Evolutionary conservation across 2,888 invertebrate species (phyloP).

Genomic region (Aromia moschata): DNA sequence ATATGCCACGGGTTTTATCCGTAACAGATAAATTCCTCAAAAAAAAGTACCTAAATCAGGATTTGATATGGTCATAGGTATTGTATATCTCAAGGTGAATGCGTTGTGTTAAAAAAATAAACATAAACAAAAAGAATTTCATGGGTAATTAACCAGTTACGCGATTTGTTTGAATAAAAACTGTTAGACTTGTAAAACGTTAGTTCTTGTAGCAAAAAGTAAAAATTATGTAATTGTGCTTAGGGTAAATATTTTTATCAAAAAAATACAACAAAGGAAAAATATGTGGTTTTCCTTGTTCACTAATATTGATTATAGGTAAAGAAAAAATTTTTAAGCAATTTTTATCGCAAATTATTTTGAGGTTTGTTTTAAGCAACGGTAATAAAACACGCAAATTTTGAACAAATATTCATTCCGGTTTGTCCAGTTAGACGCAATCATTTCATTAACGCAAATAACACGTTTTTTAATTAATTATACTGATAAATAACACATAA

Average conservation of each 20-base stretch:
- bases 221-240: too few relatives aligned
- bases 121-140: background rate
- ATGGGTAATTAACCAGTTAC: background rate
- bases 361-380: background rate
- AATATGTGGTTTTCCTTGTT: too few relatives aligned
- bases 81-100: background rate
- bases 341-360: background rate
- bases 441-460: background rate
- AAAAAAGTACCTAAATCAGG: background rate
- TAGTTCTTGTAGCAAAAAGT: too few relatives aligned
- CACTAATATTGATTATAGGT: too few relatives aligned
- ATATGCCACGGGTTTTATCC: too few relatives aligned
- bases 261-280: too few relatives aligned
- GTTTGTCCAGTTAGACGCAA: background rate
- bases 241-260: too few relatives aligned
- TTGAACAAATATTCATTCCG: background rate
- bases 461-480: background rate
- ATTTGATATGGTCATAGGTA: background rate
- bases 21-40: too few relatives aligned
- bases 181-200: too few relatives aligned
- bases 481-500: background rate
- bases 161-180: background rate
- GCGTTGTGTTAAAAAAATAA: background rate
- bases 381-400: background rate
- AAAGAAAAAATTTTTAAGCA: too few relatives aligned